Evolutionary conservation across 2,113 vertebrate genomes (phyloP), one percentile per base, ranked within the genome.

Genomic region (Erythrolamprus reginae): DNA sequence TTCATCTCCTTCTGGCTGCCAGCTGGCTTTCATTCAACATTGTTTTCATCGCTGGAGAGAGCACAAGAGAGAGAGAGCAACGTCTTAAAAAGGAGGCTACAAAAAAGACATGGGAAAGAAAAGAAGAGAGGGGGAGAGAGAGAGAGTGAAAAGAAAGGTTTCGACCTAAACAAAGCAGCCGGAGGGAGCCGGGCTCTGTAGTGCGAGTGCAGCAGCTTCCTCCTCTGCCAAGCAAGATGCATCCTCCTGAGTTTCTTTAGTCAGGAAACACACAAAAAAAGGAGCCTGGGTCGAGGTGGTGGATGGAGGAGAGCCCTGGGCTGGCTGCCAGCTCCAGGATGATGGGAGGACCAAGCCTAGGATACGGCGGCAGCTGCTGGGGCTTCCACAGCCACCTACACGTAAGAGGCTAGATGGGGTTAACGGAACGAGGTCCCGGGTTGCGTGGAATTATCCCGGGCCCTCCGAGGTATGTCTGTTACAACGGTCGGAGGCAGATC

Each of bases 11-110:
- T 85, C 94, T 95, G 95, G 1, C 82, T 95, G 94, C 94, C 95
- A 96, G 95, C 93, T 97, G 96, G 96, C 94, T 95, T 91, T 1
- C 10, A 45, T 96, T 97, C 93, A 96, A 92, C 86, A 82, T 90
- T 92, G 95, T 96, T 96, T 94, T 92, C 95, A 93, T 94, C 92
- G 91, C 92, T 82, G 53, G 95, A 94, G 95, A 93, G 95, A 38
- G 86, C 15, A 93, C 92, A 90, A 84, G 82, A 48, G 45, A 84
- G 82, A 48, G 45, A 93, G 95, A 94, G 0, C 86, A 94, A 92
- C 93, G 91, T 96, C 93, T 95, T 90, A 89, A 94, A 94, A 94
- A 95, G 95, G 93, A 92, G 93, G 88, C 92, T 92, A 89, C 92
- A 92, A 94, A 92, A 92, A 95, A 94, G 95, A 90, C 94, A 94